Evolutionary conservation across 1,140 invertebrate species (phyloP), one percentile per base, ranked within the genome.

Genomic region (Cydia strobilella): DNA sequence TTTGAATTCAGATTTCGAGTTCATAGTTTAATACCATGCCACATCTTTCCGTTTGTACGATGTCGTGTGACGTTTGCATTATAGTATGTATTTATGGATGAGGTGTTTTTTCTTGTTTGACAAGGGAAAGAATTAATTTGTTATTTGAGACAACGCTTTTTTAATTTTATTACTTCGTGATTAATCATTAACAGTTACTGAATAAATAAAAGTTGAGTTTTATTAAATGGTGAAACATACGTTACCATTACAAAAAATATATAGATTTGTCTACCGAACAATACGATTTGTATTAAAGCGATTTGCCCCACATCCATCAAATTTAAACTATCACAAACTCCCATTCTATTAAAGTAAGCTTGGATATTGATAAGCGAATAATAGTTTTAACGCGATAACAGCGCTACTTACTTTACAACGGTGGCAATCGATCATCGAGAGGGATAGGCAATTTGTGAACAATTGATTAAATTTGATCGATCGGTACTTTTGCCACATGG

Each of bases 1-100:
- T 69, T 69, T 69, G 65, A 69, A 69, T 69, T 69, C 65, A 69
- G 65, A 69, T 69, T 69, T 69, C 31, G 65, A 69, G 65, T 69
- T 69, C 65, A 69, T 69, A 69, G 65, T 69, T 69, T 69, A 69
- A 69, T 31, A 35, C 65, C 27, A 69, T 69, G 65, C 65, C 42
- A 69, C 65, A 39, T 69, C 31, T 69, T 23, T 69, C 63, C 31
- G 65, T 35, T 65, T 18, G 65, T 35, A 39, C 35, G 65, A 42
- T 18, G 65, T 69, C 31, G 27, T 69, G 27, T 69, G 65, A 69
- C 65, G 65, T 69, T 35, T 39, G 18, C 31, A 35, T 69, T 39
- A 69, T 69, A 42, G 65, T 69, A 25, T 35, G 27, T 35, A 3
- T 69, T 66, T 66, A 66, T 69, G 65, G 65, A 69, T 35, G 65